phyloP scores from a whole-genome alignment of 2,797 vertebrate genomes.

The Percopsis omiscomaycus region DNA sequence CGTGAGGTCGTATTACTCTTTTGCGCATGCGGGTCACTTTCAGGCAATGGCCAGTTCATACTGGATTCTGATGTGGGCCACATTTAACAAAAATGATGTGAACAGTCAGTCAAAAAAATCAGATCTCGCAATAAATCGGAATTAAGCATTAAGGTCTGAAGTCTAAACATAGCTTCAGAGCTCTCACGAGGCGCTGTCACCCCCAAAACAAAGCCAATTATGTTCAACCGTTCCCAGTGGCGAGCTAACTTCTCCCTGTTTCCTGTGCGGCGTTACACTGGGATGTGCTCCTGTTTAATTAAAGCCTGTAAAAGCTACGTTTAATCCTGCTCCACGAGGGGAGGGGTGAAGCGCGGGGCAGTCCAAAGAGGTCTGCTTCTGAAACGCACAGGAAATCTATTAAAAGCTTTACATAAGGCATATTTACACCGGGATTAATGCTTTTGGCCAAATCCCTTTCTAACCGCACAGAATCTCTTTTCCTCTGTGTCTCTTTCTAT shows the following conservation, averaged over 20 bases:
- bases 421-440: slow-evolving; percentile 55
- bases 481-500: background rate
- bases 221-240: slow-evolving; percentile 12
- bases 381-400: slow-evolving; percentile 62
- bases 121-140: no score
- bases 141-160: no score
- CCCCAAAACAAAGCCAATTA: slow-evolving; percentile 45
- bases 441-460: slow-evolving; percentile 36
- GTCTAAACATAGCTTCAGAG: background rate
- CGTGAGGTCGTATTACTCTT: no score
- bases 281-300: slow-evolving; percentile 45
- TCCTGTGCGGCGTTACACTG: slow-evolving; percentile 29
- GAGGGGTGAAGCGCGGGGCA: slow-evolving; percentile 3
- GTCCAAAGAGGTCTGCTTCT: slow-evolving; percentile 43
- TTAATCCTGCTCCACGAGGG: slow-evolving; percentile 53
- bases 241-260: slow-evolving; percentile 15
- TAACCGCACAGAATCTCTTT: slow-evolving; percentile 28
- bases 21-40: no score
- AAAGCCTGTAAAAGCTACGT: slow-evolving; percentile 44
- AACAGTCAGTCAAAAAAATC: no score
- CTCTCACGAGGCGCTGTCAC: slow-evolving; percentile 26
- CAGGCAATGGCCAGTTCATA: no score
- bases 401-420: slow-evolving; percentile 64
- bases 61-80: no score
- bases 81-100: no score